Conservation (phyloP, 2,797 vertebrate genomes). For the Chelon auratus region DNA sequence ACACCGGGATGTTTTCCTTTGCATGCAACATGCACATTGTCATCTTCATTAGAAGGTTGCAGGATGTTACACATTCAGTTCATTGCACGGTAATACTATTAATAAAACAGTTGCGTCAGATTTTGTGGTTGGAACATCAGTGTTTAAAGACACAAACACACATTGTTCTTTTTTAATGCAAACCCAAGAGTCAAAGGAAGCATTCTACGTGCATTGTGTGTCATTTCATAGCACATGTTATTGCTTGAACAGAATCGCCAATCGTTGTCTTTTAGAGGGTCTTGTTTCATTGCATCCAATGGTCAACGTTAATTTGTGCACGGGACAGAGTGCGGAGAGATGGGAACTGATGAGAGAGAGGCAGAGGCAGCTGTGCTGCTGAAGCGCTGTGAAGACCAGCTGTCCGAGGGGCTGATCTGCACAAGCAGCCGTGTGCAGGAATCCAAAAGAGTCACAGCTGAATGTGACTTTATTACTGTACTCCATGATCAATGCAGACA, state of each 20-base stretch:
- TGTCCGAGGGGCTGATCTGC: slow-evolving; percentile 78
- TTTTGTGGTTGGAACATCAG: no score
- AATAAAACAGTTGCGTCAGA: no score
- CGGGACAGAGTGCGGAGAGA: slow-evolving; percentile 40
- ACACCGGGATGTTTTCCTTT: no score
- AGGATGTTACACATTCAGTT: no score
- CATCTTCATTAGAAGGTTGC: no score
- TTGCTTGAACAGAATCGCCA: neutral
- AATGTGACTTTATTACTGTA: slow-evolving; percentile 67
- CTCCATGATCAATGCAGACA: slow-evolving; percentile 31
- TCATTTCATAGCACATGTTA: no score
- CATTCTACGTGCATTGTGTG: no score
- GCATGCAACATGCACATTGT: no score
- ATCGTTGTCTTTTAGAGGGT: slow-evolving; percentile 6
- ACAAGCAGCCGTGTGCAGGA: slow-evolving; percentile 84
- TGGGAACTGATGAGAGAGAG: slow-evolving; percentile 32
- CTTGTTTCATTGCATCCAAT: slow-evolving; percentile 1
- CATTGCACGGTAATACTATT: no score
- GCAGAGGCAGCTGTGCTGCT: slow-evolving; percentile 78
- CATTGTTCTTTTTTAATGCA: no score
- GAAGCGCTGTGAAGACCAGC: slow-evolving; percentile 70
- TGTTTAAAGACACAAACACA: no score
- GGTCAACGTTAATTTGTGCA: slow-evolving; percentile 57
- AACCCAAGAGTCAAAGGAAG: no score
- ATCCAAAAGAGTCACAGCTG: slow-evolving; percentile 81